phyloP scores from a whole-genome alignment of 2,888 invertebrate genomes.

The Erebia aethiops region DNA sequence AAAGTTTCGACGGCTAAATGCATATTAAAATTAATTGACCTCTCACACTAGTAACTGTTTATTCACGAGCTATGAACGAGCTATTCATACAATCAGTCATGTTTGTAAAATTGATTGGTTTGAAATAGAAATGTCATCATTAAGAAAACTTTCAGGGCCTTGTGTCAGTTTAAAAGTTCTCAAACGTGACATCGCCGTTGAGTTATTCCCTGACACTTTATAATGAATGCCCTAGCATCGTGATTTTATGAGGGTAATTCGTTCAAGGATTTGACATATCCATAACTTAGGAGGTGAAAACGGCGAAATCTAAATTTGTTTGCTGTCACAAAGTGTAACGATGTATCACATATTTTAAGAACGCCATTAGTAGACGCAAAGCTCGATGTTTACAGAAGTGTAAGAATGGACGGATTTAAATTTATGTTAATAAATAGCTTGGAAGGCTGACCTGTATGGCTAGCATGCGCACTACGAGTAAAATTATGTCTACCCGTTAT shows the following conservation, averaged over 20 bases:
- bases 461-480: too few species aligned
- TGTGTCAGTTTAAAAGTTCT: too few species aligned
- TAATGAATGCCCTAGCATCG: too few species aligned
- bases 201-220: neutral
- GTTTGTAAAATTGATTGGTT: neutral
- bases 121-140: neutral
- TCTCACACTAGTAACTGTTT: conserved; percentile 3
- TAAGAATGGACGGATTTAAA: conserved; percentile 3
- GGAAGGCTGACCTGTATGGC: conserved; percentile 9
- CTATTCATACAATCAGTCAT: neutral
- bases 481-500: too few species aligned
- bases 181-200: neutral
- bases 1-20: conserved; percentile 7
- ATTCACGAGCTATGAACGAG: neutral
- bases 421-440: conserved; percentile 18
- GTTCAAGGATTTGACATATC: too few species aligned
- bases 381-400: neutral
- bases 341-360: neutral
- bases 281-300: too few species aligned
- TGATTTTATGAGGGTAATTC: too few species aligned
- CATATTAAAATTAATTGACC: conserved; percentile 1
- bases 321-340: neutral
- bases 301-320: neutral
- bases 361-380: conserved; percentile 3
- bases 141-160: neutral